A percentile compares a stretch with the other conserved stretches of the same genome.
These are phyloP conservation scores for Polypedilum vanderplanki DNA, from an alignment of 1,140 invertebrate species.

Conservation along the genomic window DNA sequence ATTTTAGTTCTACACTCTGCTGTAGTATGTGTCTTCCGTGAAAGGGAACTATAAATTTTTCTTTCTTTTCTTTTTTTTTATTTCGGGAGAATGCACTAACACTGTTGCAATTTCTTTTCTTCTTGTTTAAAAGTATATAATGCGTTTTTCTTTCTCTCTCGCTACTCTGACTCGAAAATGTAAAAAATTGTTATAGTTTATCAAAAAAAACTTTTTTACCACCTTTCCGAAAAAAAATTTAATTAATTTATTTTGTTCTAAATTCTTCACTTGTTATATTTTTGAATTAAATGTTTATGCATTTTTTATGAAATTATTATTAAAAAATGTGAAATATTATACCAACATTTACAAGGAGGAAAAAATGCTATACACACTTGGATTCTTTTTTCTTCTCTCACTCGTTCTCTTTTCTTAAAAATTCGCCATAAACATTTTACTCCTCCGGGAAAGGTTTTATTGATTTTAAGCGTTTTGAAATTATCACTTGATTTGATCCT, in stretches of 20 bases:
- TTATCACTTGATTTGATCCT: slow-evolving; percentile 2
- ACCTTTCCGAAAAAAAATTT: background rate
- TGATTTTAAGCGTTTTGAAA: background rate
- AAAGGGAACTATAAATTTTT: background rate
- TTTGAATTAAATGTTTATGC: slow-evolving; percentile 23
- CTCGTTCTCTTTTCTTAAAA: background rate
- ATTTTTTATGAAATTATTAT: background rate
- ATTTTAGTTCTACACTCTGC: too few relatives aligned
- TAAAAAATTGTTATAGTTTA: background rate
- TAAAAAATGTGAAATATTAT: background rate
- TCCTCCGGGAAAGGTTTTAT: background rate
- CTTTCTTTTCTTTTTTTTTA: slow-evolving; percentile 16
- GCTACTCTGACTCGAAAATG: background rate
- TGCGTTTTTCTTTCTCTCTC: slow-evolving; percentile 7
- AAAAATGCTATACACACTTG: slow-evolving; percentile 26
- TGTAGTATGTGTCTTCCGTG: background rate
- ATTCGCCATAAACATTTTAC: slow-evolving; percentile 28
- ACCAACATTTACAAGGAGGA: slow-evolving; percentile 6
- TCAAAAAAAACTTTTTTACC: slow-evolving; percentile 20
- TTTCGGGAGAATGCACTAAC: slow-evolving; percentile 24
- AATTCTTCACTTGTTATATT: background rate
- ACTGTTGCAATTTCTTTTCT: slow-evolving; percentile 18
- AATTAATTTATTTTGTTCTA: background rate
- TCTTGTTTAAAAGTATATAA: slow-evolving; percentile 23
- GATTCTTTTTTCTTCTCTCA: background rate